Percentiles rank a stretch among this genome's conserved stretches.
Conservation (phyloP, 64 coral and sea anemone genomes). For the Dendrophyllia cribrosa region DNA sequence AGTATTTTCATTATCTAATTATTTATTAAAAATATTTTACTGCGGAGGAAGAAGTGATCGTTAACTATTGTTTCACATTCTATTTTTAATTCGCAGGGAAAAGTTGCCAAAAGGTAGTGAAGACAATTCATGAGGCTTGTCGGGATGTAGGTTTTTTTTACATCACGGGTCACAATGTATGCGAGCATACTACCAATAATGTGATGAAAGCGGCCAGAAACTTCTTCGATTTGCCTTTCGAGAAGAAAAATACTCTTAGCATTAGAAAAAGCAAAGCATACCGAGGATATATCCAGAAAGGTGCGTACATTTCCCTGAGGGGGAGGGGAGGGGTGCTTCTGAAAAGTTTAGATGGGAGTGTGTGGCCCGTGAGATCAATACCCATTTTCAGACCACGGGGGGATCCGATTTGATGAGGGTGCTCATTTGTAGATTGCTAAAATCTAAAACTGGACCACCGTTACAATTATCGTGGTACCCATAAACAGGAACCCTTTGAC, state of each 20-base stretch:
- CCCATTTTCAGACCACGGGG: too few species aligned
- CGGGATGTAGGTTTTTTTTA: conserved; percentile 32
- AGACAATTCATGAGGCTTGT: not conserved
- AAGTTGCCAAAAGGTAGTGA: not conserved
- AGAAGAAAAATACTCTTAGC: conserved; percentile 30
- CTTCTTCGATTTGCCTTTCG: conserved; percentile 34
- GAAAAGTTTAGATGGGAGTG: not conserved
- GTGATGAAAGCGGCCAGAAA: not conserved
- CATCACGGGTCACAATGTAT: not conserved
- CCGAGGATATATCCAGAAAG: conserved; percentile 43
- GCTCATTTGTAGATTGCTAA: too few species aligned
- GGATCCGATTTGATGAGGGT: too few species aligned
- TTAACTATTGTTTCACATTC: not conserved
- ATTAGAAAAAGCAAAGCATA: conserved; percentile 45
- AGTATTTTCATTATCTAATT: too few species aligned
- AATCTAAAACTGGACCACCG: too few species aligned
- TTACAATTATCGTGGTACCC: too few species aligned
- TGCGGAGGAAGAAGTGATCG: too few species aligned
- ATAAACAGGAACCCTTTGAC: too few species aligned
- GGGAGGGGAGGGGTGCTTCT: not conserved
- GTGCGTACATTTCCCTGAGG: not conserved
- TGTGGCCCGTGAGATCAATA: too few species aligned
- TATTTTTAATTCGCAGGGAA: not conserved
- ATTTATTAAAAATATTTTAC: too few species aligned
- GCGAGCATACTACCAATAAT: not conserved